A percentile compares a stretch with the other conserved stretches of the same genome.
These are phyloP conservation scores for Arrhopalites spinosus DNA, from an alignment of 2,888 invertebrate species.

Conservation along the genomic window DNA sequence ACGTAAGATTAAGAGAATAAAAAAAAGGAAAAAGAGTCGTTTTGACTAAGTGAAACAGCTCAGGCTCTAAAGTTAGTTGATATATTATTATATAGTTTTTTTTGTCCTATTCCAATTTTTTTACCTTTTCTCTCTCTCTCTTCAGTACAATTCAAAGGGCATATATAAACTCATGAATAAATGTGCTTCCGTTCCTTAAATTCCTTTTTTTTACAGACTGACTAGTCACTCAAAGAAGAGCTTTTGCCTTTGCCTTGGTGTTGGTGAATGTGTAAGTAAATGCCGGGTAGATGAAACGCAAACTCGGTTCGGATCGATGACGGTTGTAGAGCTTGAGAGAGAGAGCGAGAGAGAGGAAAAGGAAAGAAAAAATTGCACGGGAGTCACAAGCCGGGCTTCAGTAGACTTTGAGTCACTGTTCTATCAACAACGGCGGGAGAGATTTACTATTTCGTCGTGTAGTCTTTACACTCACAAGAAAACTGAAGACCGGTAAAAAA, in stretches of 20 bases:
- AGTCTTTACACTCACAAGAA: no score
- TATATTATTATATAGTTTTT: no score
- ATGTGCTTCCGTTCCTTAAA: not conserved
- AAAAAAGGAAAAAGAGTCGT: no score
- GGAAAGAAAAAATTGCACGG: not conserved
- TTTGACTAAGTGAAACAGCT: no score
- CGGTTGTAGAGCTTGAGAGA: no score
- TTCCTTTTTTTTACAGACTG: not conserved
- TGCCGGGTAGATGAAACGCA: constrained; percentile 15
- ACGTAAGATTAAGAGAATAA: no score
- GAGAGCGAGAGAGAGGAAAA: not conserved
- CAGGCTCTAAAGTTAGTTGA: no score
- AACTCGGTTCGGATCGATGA: not conserved
- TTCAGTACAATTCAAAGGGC: not conserved
- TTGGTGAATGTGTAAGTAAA: not conserved
- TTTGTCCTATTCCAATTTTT: no score
- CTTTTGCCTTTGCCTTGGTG: no score
- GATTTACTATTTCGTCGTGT: no score
- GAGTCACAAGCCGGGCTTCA: not conserved
- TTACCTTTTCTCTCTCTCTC: no score
- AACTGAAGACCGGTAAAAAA: no score
- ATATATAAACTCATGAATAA: constrained; percentile 4
- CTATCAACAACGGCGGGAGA: not conserved
- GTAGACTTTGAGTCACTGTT: not conserved
- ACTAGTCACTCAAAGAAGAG: not conserved